phyloP scores from a whole-genome alignment of 2,113 vertebrate species.

The Paratilapia polleni region DNA sequence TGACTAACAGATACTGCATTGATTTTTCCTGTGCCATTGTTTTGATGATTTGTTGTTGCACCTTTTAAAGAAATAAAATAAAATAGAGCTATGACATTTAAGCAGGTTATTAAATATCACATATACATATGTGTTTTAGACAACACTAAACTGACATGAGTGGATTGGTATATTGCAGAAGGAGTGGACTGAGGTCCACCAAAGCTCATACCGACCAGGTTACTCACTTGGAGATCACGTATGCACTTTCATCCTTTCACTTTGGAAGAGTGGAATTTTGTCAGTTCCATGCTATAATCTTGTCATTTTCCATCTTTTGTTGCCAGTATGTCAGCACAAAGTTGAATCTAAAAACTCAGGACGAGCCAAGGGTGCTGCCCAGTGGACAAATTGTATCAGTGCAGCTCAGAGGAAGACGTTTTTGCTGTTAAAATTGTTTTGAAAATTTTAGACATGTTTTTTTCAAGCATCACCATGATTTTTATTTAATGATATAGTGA shows the following conservation, averaged over 20 bases:
- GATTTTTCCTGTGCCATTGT: not conserved
- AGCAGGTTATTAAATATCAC: no score
- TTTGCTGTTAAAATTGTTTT: not conserved
- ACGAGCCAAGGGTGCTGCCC: constrained; percentile 1
- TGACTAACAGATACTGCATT: not conserved
- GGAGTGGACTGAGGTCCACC: no score
- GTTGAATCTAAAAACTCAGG: not conserved
- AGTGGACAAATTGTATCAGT: constrained; percentile 34
- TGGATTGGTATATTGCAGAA: no score
- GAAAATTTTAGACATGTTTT: not conserved
- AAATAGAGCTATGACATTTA: no score
- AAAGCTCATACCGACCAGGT: no score
- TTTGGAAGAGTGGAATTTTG: not conserved
- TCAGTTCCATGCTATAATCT: not conserved
- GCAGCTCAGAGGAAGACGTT: constrained; percentile 1
- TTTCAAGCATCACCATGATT: not conserved
- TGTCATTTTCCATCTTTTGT: not conserved
- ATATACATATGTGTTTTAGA: no score
- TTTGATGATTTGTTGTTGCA: not conserved
- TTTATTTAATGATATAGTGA: not conserved
- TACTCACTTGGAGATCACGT: no score
- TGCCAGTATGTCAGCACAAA: not conserved
- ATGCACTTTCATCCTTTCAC: not conserved
- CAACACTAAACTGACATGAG: not conserved
- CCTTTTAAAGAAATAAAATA: no score